These are phyloP conservation scores for Petromus typicus DNA, from an alignment of 2,113 vertebrate species.

Conservation along the genomic window DNA sequence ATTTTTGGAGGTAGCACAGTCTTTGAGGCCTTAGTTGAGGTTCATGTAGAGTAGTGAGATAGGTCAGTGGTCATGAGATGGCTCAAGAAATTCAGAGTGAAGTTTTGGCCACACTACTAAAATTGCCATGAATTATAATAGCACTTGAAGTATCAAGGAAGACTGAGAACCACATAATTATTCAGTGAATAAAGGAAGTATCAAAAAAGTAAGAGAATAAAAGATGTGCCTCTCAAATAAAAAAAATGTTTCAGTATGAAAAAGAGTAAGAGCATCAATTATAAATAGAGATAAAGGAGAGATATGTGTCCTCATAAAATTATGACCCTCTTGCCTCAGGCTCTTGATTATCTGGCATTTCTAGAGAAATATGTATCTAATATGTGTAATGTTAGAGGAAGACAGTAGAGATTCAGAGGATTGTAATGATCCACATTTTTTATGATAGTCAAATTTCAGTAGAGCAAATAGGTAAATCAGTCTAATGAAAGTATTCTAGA, in stretches of 20 bases:
- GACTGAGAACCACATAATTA: neutral
- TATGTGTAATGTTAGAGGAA: neutral
- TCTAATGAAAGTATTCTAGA: neutral
- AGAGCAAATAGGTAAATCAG: neutral
- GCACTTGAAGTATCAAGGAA: neutral
- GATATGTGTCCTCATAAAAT: neutral
- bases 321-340: neutral
- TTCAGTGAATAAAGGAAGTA: neutral
- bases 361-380: too few species aligned
- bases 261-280: neutral
- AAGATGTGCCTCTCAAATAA: neutral
- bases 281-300: neutral
- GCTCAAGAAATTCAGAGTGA: neutral
- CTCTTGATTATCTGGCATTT: neutral
- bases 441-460: neutral
- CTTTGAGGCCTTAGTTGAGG: constrained; percentile 9
- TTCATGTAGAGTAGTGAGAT: neutral
- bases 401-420: neutral
- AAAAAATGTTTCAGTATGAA: neutral
- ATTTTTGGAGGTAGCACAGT: neutral
- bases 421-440: neutral
- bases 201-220: neutral
- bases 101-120: neutral
- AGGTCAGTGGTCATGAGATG: neutral
- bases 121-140: constrained; percentile 16